Evolutionary conservation across 2,888 invertebrate species (phyloP).

Genomic region (Calliopum simillimum): DNA sequence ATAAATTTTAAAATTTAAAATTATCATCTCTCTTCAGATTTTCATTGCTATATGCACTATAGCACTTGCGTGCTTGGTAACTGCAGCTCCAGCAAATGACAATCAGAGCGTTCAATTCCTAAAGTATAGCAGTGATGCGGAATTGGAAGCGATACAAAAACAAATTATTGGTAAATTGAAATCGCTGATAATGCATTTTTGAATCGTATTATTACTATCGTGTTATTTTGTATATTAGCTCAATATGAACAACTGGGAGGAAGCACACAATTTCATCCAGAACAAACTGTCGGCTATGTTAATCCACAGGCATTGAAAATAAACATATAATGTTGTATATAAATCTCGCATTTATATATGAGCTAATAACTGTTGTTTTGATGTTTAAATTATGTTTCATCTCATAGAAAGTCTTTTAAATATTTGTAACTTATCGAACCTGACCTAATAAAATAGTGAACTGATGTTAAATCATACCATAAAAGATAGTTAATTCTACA

Average conservation of each 20-base stretch:
- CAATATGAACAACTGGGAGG: constrained; percentile 59
- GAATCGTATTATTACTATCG: background rate
- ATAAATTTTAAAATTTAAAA: no score
- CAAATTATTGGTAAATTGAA: constrained; percentile 51
- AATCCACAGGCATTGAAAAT: constrained; percentile 51
- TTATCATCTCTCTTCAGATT: background rate
- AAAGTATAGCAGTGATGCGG: constrained; percentile 54
- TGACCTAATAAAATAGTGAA: background rate
- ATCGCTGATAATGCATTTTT: background rate
- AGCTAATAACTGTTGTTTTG: no score
- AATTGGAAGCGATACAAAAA: constrained; percentile 53
- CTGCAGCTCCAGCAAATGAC: background rate
- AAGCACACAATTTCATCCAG: constrained; percentile 53
- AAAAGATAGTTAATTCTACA: no score
- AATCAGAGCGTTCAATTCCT: constrained; percentile 51
- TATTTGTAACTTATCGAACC: no score
- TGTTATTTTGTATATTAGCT: constrained; percentile 44
- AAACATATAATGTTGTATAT: constrained; percentile 45
- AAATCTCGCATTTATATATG: no score
- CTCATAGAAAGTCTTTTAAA: no score
- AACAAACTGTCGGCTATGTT: constrained; percentile 47
- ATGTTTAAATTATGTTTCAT: no score
- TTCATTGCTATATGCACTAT: constrained; percentile 24
- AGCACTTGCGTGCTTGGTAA: constrained; percentile 36
- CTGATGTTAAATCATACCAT: no score